Conservation (phyloP, 1,140 invertebrate genomes). For the Drosophila lowei region DNA sequence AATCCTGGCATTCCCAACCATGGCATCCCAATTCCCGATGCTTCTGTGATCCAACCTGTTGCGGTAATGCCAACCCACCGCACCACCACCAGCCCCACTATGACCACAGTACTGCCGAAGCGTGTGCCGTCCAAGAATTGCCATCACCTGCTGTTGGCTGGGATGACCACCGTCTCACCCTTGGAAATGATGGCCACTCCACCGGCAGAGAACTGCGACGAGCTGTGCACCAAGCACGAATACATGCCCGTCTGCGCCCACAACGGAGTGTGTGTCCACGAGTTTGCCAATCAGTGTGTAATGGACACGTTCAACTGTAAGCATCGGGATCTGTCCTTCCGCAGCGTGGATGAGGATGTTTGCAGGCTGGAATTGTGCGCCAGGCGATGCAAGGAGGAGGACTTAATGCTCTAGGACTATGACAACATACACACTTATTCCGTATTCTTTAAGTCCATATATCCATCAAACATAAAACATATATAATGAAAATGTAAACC, state of each 20-base stretch:
- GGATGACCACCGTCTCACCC: constrained; percentile 15
- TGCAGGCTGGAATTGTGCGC: constrained; percentile 48
- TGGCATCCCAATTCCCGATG: constrained; percentile 42
- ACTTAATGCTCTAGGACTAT: constrained; percentile 33
- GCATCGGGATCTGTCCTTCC: constrained; percentile 59
- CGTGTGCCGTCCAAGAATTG: constrained; percentile 42
- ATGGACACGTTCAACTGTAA: constrained; percentile 73
- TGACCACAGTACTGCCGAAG: constrained; percentile 21
- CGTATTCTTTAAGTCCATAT: too few species aligned
- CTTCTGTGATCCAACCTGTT: constrained; percentile 41
- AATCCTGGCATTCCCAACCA: constrained; percentile 34
- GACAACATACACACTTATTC: too few species aligned
- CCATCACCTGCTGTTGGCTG: constrained; percentile 46
- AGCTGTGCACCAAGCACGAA: constrained; percentile 71
- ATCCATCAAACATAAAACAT: too few species aligned
- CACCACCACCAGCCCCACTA: constrained; percentile 19
- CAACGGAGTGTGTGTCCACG: constrained; percentile 69
- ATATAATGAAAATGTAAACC: too few species aligned
- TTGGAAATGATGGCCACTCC: constrained; percentile 6
- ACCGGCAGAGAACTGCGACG: constrained; percentile 51
- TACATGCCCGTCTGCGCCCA: constrained; percentile 64
- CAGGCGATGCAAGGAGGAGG: constrained; percentile 55
- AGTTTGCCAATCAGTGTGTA: constrained; percentile 75
- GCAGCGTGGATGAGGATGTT: constrained; percentile 55
- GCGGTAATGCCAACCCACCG: constrained; percentile 20